Conservation (phyloP, 2,113 vertebrate genomes). For the Henicopernis longicauda region DNA sequence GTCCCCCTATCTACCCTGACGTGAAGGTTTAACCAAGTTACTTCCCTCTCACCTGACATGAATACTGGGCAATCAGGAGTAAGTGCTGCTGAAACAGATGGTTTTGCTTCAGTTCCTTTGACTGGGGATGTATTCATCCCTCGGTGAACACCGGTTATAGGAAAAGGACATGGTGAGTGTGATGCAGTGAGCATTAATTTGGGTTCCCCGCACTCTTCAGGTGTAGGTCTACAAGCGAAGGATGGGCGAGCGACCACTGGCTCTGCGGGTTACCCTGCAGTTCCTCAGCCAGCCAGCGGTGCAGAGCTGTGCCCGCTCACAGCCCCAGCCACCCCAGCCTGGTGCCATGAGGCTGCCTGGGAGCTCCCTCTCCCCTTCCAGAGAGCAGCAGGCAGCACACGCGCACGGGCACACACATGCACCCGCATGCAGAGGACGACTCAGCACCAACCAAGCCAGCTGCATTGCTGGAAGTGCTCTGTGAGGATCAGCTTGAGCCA, state of each 20-base stretch:
- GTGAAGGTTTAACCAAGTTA: not conserved
- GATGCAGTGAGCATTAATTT: not conserved
- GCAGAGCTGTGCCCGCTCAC: not conserved
- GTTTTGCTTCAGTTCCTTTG: not conserved
- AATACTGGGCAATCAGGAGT: not conserved
- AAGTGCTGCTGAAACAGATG: not conserved
- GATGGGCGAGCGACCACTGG: accelerated
- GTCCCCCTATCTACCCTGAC: not conserved
- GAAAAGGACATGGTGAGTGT: not conserved
- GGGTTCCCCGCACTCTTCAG: accelerated
- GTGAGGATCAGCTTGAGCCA: accelerated
- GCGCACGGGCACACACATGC: no score
- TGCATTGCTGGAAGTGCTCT: not conserved
- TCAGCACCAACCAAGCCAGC: not conserved
- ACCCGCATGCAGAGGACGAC: not conserved
- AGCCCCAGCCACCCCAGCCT: not conserved
- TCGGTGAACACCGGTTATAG: not conserved
- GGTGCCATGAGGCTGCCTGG: not conserved
- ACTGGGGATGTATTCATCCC: not conserved
- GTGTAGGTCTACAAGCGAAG: not conserved
- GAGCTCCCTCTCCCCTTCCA: not conserved
- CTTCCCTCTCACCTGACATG: not conserved
- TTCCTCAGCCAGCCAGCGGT: not conserved
- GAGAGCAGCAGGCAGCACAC: not conserved
- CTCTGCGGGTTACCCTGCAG: not conserved